Evolutionary conservation across 2,888 invertebrate genomes (phyloP).

Genomic region (Tinea semifulvella): DNA sequence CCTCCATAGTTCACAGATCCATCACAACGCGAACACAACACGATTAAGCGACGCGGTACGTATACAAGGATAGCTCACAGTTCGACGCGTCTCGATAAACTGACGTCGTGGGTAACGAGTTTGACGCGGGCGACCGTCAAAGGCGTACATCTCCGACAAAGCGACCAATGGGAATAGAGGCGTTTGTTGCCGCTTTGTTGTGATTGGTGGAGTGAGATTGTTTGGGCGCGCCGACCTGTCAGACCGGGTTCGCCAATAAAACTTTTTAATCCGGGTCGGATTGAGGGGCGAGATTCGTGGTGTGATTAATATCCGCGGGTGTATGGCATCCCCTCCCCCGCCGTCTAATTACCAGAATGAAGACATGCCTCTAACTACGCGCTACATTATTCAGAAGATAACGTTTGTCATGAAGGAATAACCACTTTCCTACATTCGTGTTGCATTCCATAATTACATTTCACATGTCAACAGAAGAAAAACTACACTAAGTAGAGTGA

Average conservation of each 20-base stretch:
- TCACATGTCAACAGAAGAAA: too few relatives aligned
- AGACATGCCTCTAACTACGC: constrained; percentile 62
- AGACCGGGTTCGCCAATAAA: constrained; percentile 59
- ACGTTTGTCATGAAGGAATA: constrained; percentile 59
- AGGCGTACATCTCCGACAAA: constrained; percentile 36
- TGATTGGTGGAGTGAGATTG: constrained; percentile 36
- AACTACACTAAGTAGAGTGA: too few relatives aligned
- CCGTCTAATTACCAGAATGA: constrained; percentile 61
- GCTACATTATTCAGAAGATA: constrained; percentile 62
- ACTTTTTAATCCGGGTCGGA: constrained; percentile 62
- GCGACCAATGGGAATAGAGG: constrained; percentile 33
- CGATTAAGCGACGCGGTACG: constrained; percentile 28
- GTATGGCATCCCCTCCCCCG: constrained; percentile 23
- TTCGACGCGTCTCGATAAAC: constrained; percentile 62
- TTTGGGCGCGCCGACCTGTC: constrained; percentile 46
- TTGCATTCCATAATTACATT: too few relatives aligned
- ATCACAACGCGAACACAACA: constrained; percentile 36
- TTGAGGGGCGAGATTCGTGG: constrained; percentile 63
- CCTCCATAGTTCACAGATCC: constrained; percentile 61
- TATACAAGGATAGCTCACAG: constrained; percentile 56
- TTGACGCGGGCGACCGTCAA: constrained; percentile 43
- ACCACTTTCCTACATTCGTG: constrained; percentile 55
- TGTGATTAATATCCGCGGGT: constrained; percentile 60
- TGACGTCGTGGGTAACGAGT: constrained; percentile 58
- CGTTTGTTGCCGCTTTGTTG: constrained; percentile 26